phyloP scores from a whole-genome alignment of 2,113 vertebrate genomes.

The Podilymbus podiceps region DNA sequence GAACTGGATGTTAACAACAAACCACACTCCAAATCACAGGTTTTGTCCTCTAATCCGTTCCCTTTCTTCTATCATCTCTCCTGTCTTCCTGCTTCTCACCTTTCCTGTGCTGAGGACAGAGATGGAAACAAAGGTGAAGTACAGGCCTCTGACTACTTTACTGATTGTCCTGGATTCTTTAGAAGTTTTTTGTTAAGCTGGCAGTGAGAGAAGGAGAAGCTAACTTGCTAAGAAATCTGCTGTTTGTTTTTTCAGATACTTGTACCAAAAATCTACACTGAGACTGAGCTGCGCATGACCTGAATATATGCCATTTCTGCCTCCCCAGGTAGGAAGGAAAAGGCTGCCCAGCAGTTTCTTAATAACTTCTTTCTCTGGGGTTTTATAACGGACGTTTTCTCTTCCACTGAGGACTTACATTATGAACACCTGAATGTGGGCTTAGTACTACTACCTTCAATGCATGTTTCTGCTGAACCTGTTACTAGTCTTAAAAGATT shows the following conservation, averaged over 20 bases:
- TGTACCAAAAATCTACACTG: neutral
- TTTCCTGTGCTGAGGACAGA: neutral
- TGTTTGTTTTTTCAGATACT: neutral
- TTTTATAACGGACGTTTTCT: neutral
- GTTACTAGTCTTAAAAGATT: neutral
- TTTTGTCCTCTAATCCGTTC: neutral
- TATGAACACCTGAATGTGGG: neutral
- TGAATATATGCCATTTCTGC: neutral
- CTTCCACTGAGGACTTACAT: neutral
- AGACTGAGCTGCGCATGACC: neutral
- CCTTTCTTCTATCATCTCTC: neutral
- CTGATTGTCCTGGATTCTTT: neutral
- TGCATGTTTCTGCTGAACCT: neutral
- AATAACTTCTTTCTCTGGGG: neutral
- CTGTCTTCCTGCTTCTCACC: neutral
- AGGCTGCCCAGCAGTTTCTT: neutral
- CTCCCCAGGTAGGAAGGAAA: neutral
- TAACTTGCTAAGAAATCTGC: neutral
- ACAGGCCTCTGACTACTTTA: neutral
- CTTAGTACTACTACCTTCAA: neutral
- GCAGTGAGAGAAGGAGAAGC: neutral
- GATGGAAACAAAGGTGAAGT: neutral
- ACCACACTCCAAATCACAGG: neutral
- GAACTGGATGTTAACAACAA: neutral
- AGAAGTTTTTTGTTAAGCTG: neutral